phyloP scores from a whole-genome alignment of 2,113 vertebrate genomes.

The Cyphomyrus plagiostoma region DNA sequence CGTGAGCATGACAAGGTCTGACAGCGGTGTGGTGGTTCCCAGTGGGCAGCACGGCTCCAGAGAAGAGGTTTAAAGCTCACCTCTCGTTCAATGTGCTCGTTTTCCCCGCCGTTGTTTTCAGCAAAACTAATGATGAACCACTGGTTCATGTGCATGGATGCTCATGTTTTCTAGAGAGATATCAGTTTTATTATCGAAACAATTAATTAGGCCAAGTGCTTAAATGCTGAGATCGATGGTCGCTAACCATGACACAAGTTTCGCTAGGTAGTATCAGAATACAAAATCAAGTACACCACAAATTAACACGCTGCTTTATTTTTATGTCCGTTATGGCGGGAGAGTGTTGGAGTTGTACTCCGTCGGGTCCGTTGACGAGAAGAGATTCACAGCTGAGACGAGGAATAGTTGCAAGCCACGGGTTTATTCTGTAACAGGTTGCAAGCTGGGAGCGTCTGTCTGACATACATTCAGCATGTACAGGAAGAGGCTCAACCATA shows the following conservation, averaged over 20 bases:
- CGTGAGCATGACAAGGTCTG: neutral
- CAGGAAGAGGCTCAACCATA: too few relatives aligned
- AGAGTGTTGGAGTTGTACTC: too few relatives aligned
- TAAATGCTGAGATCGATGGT: neutral
- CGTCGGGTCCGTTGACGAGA: too few relatives aligned
- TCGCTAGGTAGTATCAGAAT: neutral
- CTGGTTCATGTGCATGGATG: neutral
- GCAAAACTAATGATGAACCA: neutral
- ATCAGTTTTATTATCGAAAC: neutral
- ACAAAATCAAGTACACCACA: neutral
- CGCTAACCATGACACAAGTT: neutral
- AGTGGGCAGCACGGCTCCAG: neutral
- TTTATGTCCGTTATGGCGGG: neutral
- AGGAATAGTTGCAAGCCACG: too few relatives aligned
- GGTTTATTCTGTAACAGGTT: too few relatives aligned
- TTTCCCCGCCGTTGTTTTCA: neutral
- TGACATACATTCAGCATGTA: too few relatives aligned
- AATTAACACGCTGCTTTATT: neutral
- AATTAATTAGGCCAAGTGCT: neutral
- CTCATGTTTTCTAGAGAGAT: neutral
- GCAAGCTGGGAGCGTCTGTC: too few relatives aligned
- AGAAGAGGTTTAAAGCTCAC: neutral
- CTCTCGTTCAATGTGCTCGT: neutral
- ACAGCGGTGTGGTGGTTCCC: neutral
- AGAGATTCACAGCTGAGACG: too few relatives aligned